A percentile compares a stretch with the other conserved stretches of the same genome.
phyloP scores from a whole-genome alignment of 2,888 invertebrate genomes.

The Stenodera caucasica region DNA sequence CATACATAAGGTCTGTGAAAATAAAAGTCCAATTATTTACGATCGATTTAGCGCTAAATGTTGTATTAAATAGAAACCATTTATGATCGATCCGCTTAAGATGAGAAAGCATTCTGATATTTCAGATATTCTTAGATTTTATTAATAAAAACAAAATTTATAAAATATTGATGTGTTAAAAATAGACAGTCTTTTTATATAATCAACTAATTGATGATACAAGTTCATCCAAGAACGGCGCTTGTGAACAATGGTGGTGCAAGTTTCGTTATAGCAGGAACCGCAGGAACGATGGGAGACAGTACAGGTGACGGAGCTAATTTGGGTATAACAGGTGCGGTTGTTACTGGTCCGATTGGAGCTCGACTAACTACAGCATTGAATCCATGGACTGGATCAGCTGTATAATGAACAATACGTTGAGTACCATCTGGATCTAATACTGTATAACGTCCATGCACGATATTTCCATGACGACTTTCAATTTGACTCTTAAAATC shows the following conservation, averaged over 20 bases:
- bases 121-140: not conserved
- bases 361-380: conserved; percentile 60
- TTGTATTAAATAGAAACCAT: not conserved
- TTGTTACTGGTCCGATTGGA: conserved; percentile 53
- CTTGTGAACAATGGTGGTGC: conserved; percentile 26
- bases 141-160: not conserved
- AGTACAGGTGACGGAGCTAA: conserved; percentile 32
- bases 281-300: conserved; percentile 22
- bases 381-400: conserved; percentile 57
- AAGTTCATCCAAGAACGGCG: conserved; percentile 8
- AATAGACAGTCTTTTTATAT: not conserved
- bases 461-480: conserved; percentile 61
- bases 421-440: conserved; percentile 64
- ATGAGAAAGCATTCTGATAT: not conserved
- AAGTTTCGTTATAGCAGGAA: conserved; percentile 32
- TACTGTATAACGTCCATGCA: conserved; percentile 62
- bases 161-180: not conserved
- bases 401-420: conserved; percentile 63
- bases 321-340: conserved; percentile 26
- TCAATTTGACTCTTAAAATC: conserved; percentile 51
- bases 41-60: not conserved
- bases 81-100: not conserved
- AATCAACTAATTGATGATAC: not conserved
- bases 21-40: conserved; percentile 6
- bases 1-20: no score